phyloP scores from a whole-genome alignment of 2,113 vertebrate genomes.

The Lophius piscatorius region DNA sequence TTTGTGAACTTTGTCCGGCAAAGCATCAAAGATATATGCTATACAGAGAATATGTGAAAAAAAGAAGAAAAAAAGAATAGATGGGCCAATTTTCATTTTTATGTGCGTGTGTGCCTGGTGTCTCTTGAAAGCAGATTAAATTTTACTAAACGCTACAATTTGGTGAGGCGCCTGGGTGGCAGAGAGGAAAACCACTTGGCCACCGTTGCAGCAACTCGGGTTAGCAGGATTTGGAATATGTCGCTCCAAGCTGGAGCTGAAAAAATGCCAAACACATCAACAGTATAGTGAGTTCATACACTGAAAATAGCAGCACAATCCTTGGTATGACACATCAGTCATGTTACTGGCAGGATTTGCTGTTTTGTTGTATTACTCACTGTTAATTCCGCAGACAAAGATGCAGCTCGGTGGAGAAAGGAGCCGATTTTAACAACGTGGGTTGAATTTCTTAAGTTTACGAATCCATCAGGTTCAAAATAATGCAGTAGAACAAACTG shows the following conservation, averaged over 20 bases:
- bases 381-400: conserved; percentile 11
- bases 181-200: conserved; percentile 71
- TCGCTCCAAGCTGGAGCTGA: conserved; percentile 16
- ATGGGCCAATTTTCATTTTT: conserved; percentile 30
- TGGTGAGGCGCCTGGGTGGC: conserved; percentile 69
- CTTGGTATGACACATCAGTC: conserved; percentile 26
- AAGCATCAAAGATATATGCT: conserved; percentile 3
- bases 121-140: conserved; percentile 58
- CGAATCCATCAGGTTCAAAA: conserved; percentile 3
- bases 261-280: conserved; percentile 26
- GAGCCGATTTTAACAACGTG: background rate
- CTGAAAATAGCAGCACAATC: conserved; percentile 17
- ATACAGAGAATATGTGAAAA: conserved; percentile 10
- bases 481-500: conserved; percentile 1
- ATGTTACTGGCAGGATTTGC: conserved; percentile 11
- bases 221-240: conserved; percentile 36
- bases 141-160: conserved; percentile 70
- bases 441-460: background rate
- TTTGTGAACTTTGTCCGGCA: conserved; percentile 18
- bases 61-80: conserved; percentile 21
- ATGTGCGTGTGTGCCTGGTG: conserved; percentile 12
- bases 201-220: conserved; percentile 34
- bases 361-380: conserved; percentile 21
- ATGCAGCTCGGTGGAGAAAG: conserved; percentile 9
- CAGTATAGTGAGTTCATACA: conserved; percentile 21